Evolutionary conservation across 1,140 invertebrate genomes (phyloP), one percentile per base, ranked within the genome.

Genomic region (Latrodectus geometricus): DNA sequence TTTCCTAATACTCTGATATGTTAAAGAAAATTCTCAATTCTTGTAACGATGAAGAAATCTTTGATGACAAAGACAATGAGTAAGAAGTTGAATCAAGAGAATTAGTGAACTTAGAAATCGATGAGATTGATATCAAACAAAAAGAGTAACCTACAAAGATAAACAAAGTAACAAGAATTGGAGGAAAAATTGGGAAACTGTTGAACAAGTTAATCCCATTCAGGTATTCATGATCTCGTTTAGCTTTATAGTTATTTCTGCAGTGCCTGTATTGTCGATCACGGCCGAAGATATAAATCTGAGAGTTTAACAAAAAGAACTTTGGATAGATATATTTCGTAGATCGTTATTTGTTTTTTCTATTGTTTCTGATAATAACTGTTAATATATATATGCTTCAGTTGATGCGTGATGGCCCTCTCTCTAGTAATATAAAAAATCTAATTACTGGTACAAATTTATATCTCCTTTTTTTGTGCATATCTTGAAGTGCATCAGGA

Each of bases 161-260:
- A 80, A 80, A 49, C 7, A 12, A 56, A 21, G 35, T 77, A 56
- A 21, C 20, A 48, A 23, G 61, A 50, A 69, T 68, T 80, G 61
- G 65, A 68, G 77, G n/a, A n/a, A 68, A n/a, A 68, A 80, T 80
- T 11, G 9, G 5, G 61, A 66, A 68, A 69, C 66, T 66, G 52
- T 12, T 4, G 61, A 35, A 35, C 35, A 66, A 20, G 61, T 61
- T n/a, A 80, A 8, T 12, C 48, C 61, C 9, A 35, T 80, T 17
- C 77, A 80, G 49, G 61, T 61, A 9, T 80, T 69, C 14, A 80
- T 80, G 77, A 80, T 80, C 17, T 68, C 61, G 4, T 68, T 61
- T 9, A n/a, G 49, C 9, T 68, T 68, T 80, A 48, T 21, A 80
- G 35, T 80, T 80, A 4, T 61, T 9, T 9, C n/a, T 80, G 1